These are phyloP conservation scores for Nibea albiflora DNA, from an alignment of 2,113 vertebrate genomes.

Conservation along the genomic window DNA sequence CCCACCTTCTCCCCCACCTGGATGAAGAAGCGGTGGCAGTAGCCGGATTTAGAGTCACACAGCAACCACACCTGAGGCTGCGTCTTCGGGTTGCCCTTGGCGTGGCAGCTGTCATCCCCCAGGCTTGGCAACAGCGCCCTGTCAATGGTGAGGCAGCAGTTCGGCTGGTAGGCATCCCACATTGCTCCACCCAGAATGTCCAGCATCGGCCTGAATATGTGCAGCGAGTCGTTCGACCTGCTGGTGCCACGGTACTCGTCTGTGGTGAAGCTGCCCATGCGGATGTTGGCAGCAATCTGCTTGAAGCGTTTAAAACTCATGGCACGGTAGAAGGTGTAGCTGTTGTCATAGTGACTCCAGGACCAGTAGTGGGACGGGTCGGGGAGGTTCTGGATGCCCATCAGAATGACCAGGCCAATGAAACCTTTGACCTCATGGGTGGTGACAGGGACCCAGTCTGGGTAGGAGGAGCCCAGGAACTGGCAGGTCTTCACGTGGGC, in stretches of 20 bases:
- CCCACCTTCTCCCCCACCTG: constrained; percentile 53
- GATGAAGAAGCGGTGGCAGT: constrained; percentile 83
- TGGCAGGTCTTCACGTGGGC: constrained; percentile 63
- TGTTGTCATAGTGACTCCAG: constrained; percentile 75
- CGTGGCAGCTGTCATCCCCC: constrained; percentile 54
- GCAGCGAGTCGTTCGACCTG: constrained; percentile 63
- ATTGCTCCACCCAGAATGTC: constrained; percentile 72
- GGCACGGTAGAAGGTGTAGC: constrained; percentile 76
- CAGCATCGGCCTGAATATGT: constrained; percentile 79
- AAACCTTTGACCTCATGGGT: constrained; percentile 80
- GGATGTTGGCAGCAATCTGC: constrained; percentile 77
- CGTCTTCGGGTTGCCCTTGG: constrained; percentile 41
- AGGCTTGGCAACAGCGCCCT: constrained; percentile 75
- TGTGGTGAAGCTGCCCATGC: constrained; percentile 75
- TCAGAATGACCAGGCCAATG: constrained; percentile 82
- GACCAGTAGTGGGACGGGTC: constrained; percentile 82
- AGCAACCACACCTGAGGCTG: constrained; percentile 84
- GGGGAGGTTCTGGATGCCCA: constrained; percentile 79
- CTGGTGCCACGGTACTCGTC: constrained; percentile 8
- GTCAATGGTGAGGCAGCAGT: constrained; percentile 81
- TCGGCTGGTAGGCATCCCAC: constrained; percentile 78
- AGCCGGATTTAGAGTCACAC: constrained; percentile 87
- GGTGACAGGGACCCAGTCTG: constrained; percentile 76
- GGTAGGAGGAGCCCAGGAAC: constrained; percentile 36
- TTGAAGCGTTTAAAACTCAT: constrained; percentile 82